Evolutionary conservation across 2,888 invertebrate species (phyloP), one percentile per base, ranked within the genome.

Genomic region (Uropetala carovei): DNA sequence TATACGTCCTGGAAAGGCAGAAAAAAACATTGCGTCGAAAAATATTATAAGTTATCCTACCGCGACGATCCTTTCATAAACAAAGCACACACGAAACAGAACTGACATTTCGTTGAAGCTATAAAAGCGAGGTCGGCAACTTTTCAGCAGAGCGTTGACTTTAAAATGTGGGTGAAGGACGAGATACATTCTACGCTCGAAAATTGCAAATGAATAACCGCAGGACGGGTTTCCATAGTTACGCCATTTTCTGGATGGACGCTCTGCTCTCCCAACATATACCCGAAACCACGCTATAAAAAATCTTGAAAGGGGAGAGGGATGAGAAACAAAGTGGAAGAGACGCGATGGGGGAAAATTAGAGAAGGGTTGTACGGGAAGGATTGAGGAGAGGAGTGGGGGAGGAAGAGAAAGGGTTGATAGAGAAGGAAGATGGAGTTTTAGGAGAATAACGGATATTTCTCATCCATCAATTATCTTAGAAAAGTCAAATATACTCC

Each of bases 131-230:
- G 75, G 75, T 75, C 75, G 27, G 22, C 75, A 13, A 13, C 75
- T 75, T 27, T 75, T 75, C 27, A 22, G 27, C n/a, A 75, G 27
- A 75, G 27, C 9, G 11, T 13, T 27, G 18, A 75, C 75, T n/a
- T n/a, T 27, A 75, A 68, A 75, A 75, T 75, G 27, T 75, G 75
- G 75, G 75, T 75, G 75, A 75, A 75, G 75, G 75, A 75, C 75
- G 75, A 9, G 13, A 75, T 75, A 27, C 11, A 27, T 75, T 75
- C 75, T 18, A 27, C 75, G 75, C 27, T 75, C 11, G 75, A 75
- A 27, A 43, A 43, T 43, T 43, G 5, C 43, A 43, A 43, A 43
- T 43, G 5, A 43, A 43, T 43, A 43, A 43, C 43, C 43, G 43
- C 11, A 27, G 75, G 75, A 27, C 22, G 27, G 22, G 16, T 75